Evolutionary conservation across 2,113 vertebrate species (phyloP), one percentile per base, ranked within the genome.

Genomic region (Struthidea cinerea): DNA sequence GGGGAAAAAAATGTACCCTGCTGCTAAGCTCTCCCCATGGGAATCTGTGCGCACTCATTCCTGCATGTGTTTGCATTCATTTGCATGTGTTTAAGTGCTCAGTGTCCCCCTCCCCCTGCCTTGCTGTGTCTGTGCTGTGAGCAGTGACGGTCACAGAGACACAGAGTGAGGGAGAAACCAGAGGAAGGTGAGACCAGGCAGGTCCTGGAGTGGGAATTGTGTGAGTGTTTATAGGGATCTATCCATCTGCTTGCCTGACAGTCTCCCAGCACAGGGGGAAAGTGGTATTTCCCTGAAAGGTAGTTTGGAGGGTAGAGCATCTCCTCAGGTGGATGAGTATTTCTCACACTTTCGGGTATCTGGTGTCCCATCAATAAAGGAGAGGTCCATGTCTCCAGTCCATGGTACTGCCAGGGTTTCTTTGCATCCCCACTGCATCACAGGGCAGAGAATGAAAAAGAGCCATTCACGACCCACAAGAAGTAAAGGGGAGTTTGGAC

Each of bases 1-100:
- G 21, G 30, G 8, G 32, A 1, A 5, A 35, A 13, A 52, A 53
- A 15, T 0, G 6, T 6, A 28, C 49, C 13, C 15, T 59, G 3
- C 16, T 56, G 80, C 37, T 42, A 42, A 60, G 19, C 47, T n/a
- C 11, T 61, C 41, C 44, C 35, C 28, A 5, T 21, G 35, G 56
- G 65, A 68, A 69, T 55, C 27, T 28, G 55, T 2, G 32, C 53
- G 55, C 13, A 2, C 49, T 57, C 49, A 14, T 42, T 83, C 23
- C 59, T 63, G 68, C 47, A 20, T 75, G 47, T 41, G 53, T 94
- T 78, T 92, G 91, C 56, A 44, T 90, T 35, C 7, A 26, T 86
- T 74, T 81, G 56, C 56, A 20, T 78, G 37, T 69, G 57, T 24
- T 71, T 52, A 37, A 88, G n/a, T 15, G 24, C 49, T 87, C 56